Percentiles rank a stretch among this genome's conserved stretches.
These are phyloP conservation scores for Vandiemenella viatica DNA, from an alignment of 2,888 invertebrate genomes.

Conservation along the genomic window DNA sequence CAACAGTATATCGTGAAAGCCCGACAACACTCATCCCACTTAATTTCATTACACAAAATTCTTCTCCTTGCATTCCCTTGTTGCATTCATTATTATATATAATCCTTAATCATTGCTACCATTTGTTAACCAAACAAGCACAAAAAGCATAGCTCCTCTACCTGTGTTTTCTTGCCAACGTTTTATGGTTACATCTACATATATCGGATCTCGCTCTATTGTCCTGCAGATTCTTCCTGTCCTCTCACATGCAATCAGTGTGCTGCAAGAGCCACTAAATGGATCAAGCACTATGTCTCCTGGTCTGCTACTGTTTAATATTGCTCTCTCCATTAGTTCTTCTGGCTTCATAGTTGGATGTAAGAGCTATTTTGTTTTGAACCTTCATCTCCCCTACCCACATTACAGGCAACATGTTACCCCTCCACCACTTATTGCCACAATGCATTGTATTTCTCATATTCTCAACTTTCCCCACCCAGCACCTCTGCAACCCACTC, in stretches of 20 bases:
- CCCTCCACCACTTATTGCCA: too few relatives aligned
- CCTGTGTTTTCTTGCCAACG: not conserved
- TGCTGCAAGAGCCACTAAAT: slow-evolving; percentile 1
- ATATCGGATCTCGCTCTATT: slow-evolving; percentile 1
- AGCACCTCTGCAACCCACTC: too few relatives aligned
- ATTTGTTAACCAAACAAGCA: too few relatives aligned
- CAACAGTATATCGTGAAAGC: too few relatives aligned
- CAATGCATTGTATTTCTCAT: too few relatives aligned
- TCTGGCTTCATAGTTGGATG: not conserved
- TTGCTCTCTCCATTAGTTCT: slow-evolving; percentile 1
- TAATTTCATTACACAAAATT: too few relatives aligned
- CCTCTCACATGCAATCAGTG: slow-evolving; percentile 1
- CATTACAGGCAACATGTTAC: too few relatives aligned
- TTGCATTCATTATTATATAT: too few relatives aligned
- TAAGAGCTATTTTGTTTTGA: not conserved
- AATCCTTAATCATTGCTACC: too few relatives aligned
- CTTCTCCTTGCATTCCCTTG: too few relatives aligned
- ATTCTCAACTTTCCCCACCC: too few relatives aligned
- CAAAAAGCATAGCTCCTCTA: not conserved
- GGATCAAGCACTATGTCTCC: slow-evolving; percentile 1
- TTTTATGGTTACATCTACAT: slow-evolving; percentile 3
- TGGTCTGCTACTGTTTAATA: not conserved
- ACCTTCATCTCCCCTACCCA: not conserved
- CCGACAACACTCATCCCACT: too few relatives aligned
- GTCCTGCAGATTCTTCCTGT: slow-evolving; percentile 2